These are phyloP conservation scores for Sebastes variabilis DNA, from an alignment of 2,797 vertebrate genomes.

Conservation along the genomic window DNA sequence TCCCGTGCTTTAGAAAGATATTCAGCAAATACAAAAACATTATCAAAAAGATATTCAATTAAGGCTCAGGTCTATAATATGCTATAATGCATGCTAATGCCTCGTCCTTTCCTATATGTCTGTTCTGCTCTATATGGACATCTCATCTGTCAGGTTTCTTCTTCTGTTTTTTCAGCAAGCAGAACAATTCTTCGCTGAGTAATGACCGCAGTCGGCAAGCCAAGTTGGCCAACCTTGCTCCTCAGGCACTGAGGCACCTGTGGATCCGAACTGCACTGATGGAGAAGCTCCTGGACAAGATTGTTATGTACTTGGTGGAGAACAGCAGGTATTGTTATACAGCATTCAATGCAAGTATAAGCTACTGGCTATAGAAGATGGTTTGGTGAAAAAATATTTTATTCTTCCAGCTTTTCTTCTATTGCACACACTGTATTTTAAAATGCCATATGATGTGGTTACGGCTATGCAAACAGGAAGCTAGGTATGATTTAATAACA, in stretches of 20 bases:
- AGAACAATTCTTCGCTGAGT: conserved; percentile 86
- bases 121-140: background rate
- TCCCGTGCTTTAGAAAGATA: no score
- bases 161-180: conserved; percentile 74
- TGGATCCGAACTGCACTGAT: conserved; percentile 98
- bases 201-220: conserved; percentile 86
- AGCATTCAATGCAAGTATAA: background rate
- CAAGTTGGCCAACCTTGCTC: conserved; percentile 87
- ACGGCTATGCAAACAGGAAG: background rate
- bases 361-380: background rate
- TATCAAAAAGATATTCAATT: no score
- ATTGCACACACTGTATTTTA: background rate
- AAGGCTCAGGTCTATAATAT: no score
- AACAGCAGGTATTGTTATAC: conserved; percentile 89
- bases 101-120: background rate
- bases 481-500: background rate
- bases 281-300: conserved; percentile 97
- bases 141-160: background rate
- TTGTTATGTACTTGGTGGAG: conserved; percentile 93
- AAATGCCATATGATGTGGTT: background rate
- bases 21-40: no score
- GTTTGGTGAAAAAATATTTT: background rate
- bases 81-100: background rate
- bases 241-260: conserved; percentile 92
- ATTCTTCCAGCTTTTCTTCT: background rate